These are phyloP conservation scores for Oryctes rhinoceros DNA, from an alignment of 1,140 invertebrate genomes.

Conservation along the genomic window DNA sequence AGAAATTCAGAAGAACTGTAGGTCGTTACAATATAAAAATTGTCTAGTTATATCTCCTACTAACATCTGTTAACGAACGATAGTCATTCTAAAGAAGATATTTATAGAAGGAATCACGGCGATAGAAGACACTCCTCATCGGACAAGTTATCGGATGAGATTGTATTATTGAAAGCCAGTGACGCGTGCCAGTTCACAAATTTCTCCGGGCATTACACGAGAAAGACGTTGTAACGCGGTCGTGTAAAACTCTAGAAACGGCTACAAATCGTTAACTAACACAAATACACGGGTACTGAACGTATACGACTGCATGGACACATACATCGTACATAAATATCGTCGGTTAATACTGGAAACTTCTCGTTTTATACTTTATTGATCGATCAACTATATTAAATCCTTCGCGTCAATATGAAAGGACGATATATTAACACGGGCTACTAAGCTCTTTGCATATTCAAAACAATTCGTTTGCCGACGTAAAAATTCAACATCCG, in stretches of 20 bases:
- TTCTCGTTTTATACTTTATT: conserved; percentile 7
- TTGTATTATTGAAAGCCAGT: conserved; percentile 26
- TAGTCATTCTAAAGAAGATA: too few species aligned
- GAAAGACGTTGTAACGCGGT: neutral
- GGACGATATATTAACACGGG: conserved; percentile 31
- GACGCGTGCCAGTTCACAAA: conserved; percentile 23
- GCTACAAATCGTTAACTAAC: conserved; percentile 10
- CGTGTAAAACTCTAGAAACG: neutral
- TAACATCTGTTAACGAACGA: too few species aligned
- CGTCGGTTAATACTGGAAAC: neutral
- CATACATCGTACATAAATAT: neutral
- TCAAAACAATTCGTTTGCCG: conserved; percentile 12
- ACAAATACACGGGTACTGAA: neutral
- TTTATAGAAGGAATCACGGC: too few species aligned
- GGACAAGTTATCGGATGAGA: neutral
- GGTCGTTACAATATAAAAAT: too few species aligned
- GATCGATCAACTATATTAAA: conserved; percentile 1
- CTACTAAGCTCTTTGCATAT: conserved; percentile 34
- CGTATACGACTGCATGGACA: neutral
- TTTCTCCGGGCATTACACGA: conserved; percentile 2
- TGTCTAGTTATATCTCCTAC: too few species aligned
- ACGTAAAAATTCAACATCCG: neutral
- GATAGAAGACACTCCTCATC: too few species aligned
- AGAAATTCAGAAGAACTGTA: too few species aligned
- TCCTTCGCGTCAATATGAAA: conserved; percentile 22